Conservation (phyloP, 2,797 vertebrate genomes). For the Tapera naevia region DNA sequence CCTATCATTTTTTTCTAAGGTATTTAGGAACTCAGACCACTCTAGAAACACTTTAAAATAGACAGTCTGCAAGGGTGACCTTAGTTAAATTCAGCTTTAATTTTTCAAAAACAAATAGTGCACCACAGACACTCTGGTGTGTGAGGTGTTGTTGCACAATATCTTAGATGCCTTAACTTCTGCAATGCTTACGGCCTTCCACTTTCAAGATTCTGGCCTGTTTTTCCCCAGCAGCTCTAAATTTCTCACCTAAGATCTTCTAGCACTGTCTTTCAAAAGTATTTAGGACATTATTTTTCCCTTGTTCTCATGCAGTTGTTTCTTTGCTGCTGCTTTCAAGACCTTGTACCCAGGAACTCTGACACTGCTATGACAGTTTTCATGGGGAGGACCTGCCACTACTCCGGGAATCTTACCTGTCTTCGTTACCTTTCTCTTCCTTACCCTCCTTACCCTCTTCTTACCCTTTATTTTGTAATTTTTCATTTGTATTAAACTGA, state of each 20-base stretch:
- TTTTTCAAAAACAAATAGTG: background rate
- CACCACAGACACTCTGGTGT: background rate
- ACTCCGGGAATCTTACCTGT: background rate
- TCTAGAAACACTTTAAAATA: background rate
- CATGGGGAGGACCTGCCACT: background rate
- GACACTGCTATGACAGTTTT: background rate
- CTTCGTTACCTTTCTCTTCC: background rate
- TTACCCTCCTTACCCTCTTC: background rate
- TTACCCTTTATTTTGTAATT: background rate
- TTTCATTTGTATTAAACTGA: background rate
- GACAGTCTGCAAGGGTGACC: background rate
- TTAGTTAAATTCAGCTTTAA: background rate
- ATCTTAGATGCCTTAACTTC: background rate
- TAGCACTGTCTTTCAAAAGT: background rate
- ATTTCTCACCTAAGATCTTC: background rate
- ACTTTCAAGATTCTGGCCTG: background rate
- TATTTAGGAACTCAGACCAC: background rate
- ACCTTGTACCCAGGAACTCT: background rate
- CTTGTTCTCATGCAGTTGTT: background rate
- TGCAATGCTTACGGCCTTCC: background rate
- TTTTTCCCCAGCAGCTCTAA: background rate
- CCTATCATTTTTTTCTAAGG: background rate
- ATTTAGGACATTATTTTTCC: background rate
- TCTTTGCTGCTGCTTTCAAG: background rate
- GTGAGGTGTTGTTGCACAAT: background rate